Evolutionary conservation across 2,797 vertebrate genomes (phyloP), one percentile per base, ranked within the genome.

Genomic region (Octomys mimax): DNA sequence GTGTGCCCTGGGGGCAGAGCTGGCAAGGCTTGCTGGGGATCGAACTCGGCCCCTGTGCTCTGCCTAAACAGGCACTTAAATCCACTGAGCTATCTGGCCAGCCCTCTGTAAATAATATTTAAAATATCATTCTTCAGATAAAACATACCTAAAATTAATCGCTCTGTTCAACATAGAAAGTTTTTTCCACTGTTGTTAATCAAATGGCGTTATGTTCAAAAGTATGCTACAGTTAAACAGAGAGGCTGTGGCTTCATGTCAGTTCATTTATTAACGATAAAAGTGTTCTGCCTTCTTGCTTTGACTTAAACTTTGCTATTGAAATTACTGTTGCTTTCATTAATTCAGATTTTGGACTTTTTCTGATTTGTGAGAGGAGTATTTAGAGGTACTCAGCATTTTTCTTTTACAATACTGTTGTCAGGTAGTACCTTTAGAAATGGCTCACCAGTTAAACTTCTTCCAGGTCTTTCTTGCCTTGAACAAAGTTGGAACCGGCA

Each of bases 81-180:
- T 57, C 54, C 3, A 4, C 54, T 18, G 54, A 57, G 16, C 54
- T 57, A 57, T 2, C 14, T 57, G 54, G 54, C 54, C 54, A 57
- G 54, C 54, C 14, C 14, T 57, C 7, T 59, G 59, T 59, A 77
- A 85, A 70, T 89, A 83, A 77, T 92, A 84, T 62, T 96, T 95
- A 54, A 93, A 92, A 71, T 24, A 91, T 82, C n/a, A 78, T 89
- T 83, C 36, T 92, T 91, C 52, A 91, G 80, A 54, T 49, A 82
- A 95, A 96, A 18, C 13, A 75, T 9, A 90, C 10, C 49, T 92
- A 59, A 9, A 87, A 89, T 91, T 59, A 52, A 85, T 83, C 71
- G 13, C 6, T 18, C 33, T 79, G 18, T 68, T 78, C 11, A 87
- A 61, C 21, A 75, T 22, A 80, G 39, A 95, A 71, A 39, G 11